Evolutionary conservation across 2,888 invertebrate genomes (phyloP).

Genomic region (Gastracanthus pulcherrimus): DNA sequence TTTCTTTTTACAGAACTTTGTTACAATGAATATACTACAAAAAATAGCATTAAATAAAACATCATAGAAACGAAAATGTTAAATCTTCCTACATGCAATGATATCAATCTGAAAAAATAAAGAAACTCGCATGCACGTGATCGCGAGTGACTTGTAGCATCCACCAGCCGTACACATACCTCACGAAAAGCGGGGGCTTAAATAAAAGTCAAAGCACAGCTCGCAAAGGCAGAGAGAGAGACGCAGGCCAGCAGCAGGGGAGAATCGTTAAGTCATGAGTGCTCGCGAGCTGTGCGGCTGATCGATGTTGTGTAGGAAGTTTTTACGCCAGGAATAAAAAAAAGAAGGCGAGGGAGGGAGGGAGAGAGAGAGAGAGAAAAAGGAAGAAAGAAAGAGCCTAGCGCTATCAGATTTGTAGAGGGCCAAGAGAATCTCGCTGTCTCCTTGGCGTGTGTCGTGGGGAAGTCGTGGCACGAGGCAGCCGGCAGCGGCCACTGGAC

Average conservation of each 20-base stretch:
- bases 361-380: background rate
- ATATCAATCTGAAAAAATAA: no score
- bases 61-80: no score
- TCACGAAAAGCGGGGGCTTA: background rate
- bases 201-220: slow-evolving; percentile 23
- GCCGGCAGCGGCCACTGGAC: slow-evolving; percentile 15
- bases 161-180: slow-evolving; percentile 1
- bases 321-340: slow-evolving; percentile 47
- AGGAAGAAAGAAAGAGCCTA: slow-evolving; percentile 11
- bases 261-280: slow-evolving; percentile 56
- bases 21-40: no score
- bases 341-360: background rate
- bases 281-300: slow-evolving; percentile 18
- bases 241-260: background rate
- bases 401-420: slow-evolving; percentile 50
- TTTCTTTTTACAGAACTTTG: no score
- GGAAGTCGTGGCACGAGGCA: background rate
- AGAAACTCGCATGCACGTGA: background rate
- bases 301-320: slow-evolving; percentile 55
- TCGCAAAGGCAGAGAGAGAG: no score
- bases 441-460: slow-evolving; percentile 54
- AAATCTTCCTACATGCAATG: no score
- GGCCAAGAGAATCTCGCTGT: slow-evolving; percentile 56
- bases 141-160: slow-evolving; percentile 12
- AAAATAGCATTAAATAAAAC: no score